These are phyloP conservation scores for Epizoanthus fatuus DNA, from an alignment of 92 coral and sea anemone genomes.

Conservation along the genomic window DNA sequence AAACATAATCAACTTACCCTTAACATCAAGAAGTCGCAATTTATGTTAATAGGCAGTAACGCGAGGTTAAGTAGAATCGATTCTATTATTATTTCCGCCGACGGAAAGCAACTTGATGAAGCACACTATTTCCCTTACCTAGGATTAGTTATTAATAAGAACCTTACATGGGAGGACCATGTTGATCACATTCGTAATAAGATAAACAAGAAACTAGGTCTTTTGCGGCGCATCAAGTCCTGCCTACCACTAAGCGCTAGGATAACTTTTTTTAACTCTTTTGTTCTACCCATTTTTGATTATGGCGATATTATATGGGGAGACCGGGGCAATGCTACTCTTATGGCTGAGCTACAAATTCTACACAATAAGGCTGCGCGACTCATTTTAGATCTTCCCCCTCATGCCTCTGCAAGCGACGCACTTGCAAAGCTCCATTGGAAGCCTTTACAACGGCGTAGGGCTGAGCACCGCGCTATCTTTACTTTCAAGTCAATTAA, in stretches of 20 bases:
- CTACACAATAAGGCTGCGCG: constrained; percentile 69
- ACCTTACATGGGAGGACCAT: constrained; percentile 56
- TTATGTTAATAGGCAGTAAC: constrained; percentile 55
- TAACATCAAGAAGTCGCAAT: constrained; percentile 57
- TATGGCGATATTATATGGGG: constrained; percentile 55
- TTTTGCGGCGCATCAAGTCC: constrained; percentile 54
- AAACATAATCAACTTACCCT: constrained; percentile 47
- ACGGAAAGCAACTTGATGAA: constrained; percentile 15
- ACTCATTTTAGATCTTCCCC: constrained; percentile 47
- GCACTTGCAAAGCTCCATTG: constrained; percentile 53
- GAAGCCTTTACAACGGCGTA: constrained; percentile 38
- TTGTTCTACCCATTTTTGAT: constrained; percentile 48
- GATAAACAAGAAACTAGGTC: constrained; percentile 53
- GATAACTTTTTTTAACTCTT: constrained; percentile 44
- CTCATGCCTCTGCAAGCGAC: constrained; percentile 39
- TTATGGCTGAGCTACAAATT: constrained; percentile 63
- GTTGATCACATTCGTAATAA: constrained; percentile 32
- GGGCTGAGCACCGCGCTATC: constrained; percentile 46
- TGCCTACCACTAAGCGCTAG: constrained; percentile 49
- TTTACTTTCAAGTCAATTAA: constrained; percentile 30
- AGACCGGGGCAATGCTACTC: constrained; percentile 46
- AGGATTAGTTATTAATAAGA: constrained; percentile 49
- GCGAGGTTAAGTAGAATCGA: constrained; percentile 11
- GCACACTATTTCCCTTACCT: constrained; percentile 34
- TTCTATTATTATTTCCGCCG: constrained; percentile 8